Conservation (phyloP, 23 tunicate species). For the Clavelina lepadiformis region DNA sequence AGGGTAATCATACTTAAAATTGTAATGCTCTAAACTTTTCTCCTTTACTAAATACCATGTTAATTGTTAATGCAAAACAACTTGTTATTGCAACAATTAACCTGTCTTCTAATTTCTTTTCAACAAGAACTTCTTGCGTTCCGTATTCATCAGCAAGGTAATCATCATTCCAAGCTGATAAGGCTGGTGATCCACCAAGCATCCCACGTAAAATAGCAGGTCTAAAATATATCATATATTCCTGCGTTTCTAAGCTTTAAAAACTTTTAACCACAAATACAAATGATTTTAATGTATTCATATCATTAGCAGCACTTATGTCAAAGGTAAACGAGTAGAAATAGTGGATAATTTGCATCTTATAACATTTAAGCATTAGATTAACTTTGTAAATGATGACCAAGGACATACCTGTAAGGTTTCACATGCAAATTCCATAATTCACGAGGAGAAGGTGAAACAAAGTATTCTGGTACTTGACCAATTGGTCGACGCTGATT, state of each 20-base stretch:
- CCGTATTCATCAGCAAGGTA: constrained; percentile 57
- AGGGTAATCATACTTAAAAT: too few relatives aligned
- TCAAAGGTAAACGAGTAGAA: too few relatives aligned
- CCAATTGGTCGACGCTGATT: constrained; percentile 52
- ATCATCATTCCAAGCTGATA: constrained; percentile 57
- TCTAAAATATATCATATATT: constrained; percentile 4
- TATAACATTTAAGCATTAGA: too few relatives aligned
- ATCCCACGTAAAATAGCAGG: constrained; percentile 77
- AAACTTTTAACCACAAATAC: background rate
- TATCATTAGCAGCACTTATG: too few relatives aligned
- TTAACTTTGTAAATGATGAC: background rate
- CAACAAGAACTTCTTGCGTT: constrained; percentile 72
- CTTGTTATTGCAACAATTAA: background rate
- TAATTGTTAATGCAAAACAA: too few relatives aligned
- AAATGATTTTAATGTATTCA: background rate
- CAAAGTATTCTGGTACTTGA: constrained; percentile 55
- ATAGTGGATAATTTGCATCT: too few relatives aligned
- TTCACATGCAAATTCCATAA: constrained; percentile 63
- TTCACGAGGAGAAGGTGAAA: constrained; percentile 42
- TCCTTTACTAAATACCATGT: too few relatives aligned
- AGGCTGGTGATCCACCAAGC: constrained; percentile 65
- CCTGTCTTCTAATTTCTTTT: constrained; percentile 89
- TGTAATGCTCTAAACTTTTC: too few relatives aligned
- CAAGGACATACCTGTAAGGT: constrained; percentile 10
- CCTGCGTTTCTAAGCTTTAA: background rate